Conservation (phyloP, 2,797 vertebrate genomes). For the Gallinago nigripennis region DNA sequence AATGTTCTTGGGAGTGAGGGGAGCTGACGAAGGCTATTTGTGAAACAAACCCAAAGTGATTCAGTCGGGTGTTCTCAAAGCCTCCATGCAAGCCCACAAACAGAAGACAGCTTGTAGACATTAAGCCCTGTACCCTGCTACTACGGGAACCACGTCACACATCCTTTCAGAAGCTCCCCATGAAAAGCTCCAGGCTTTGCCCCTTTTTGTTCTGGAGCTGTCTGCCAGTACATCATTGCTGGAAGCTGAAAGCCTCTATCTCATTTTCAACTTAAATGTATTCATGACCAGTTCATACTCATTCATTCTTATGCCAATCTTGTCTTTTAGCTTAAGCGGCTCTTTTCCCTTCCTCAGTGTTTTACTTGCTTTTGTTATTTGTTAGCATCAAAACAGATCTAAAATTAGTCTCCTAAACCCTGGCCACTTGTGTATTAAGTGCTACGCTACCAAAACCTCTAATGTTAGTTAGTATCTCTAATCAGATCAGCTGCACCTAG, state of each 20-base stretch:
- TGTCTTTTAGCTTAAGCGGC: not conserved
- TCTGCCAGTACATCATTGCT: not conserved
- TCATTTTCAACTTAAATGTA: not conserved
- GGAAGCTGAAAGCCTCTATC: not conserved
- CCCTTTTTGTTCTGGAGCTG: not conserved
- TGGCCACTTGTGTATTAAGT: not conserved
- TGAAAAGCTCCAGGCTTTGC: not conserved
- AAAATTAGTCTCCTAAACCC: not conserved
- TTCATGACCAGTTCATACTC: not conserved
- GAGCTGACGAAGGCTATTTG: constrained; percentile 76
- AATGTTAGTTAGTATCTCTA: not conserved
- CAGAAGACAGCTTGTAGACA: not conserved
- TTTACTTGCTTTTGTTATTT: not conserved
- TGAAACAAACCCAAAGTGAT: not conserved
- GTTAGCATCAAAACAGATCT: not conserved
- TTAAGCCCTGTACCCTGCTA: not conserved
- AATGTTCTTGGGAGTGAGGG: constrained; percentile 85
- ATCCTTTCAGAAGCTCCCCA: not conserved
- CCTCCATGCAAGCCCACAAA: not conserved
- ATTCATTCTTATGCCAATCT: not conserved
- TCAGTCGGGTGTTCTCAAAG: not conserved
- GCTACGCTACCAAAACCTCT: not conserved
- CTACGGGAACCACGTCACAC: not conserved
- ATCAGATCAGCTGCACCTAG: not conserved
- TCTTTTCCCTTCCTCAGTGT: not conserved